Conservation (phyloP, 2,888 invertebrate species). For the Pristionchus mayeri region DNA sequence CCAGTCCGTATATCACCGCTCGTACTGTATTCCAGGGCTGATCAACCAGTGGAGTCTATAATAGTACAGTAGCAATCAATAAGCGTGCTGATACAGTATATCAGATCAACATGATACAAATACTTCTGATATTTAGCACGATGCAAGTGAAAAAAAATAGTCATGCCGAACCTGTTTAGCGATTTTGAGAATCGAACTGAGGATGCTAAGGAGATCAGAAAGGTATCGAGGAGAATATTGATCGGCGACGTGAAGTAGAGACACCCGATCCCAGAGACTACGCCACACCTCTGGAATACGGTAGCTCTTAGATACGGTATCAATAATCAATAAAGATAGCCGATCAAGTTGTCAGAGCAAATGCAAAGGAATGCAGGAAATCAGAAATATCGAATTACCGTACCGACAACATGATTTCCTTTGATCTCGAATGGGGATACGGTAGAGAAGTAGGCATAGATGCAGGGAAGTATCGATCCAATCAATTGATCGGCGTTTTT, state of each 20-base stretch:
- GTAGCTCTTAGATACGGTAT: not conserved
- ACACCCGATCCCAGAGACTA: not conserved
- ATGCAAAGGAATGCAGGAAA: not conserved
- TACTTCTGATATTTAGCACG: too few species aligned
- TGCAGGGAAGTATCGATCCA: not conserved
- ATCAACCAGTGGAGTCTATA: not conserved
- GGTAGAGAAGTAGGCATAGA: not conserved
- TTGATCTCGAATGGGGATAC: not conserved
- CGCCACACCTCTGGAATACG: not conserved
- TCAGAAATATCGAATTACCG: not conserved
- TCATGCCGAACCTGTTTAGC: not conserved
- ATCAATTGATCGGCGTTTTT: not conserved
- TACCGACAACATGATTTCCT: not conserved
- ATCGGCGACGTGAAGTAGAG: not conserved
- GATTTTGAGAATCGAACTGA: not conserved
- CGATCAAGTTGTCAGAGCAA: not conserved
- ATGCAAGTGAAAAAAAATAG: too few species aligned
- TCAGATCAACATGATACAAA: too few species aligned
- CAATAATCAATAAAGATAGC: not conserved
- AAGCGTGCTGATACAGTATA: too few species aligned
- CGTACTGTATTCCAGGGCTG: not conserved
- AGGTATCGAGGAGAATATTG: not conserved
- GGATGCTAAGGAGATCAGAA: not conserved
- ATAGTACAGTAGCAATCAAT: too few species aligned
- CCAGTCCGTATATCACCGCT: not conserved